Conservation (phyloP, 2,888 invertebrate genomes). For the Brenthis ino region DNA sequence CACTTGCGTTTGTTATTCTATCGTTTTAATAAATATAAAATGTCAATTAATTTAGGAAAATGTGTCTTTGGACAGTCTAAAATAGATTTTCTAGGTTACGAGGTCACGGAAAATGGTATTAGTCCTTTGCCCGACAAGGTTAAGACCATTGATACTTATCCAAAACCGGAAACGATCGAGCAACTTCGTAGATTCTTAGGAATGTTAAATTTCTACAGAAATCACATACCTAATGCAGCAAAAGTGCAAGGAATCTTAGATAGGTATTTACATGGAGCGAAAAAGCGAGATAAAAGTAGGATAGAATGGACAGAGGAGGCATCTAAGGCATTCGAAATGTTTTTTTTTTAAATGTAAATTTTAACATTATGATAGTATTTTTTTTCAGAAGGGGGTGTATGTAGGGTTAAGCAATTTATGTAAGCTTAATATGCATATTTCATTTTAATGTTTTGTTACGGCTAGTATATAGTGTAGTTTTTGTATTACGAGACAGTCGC, state of each 20-base stretch:
- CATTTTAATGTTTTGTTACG: too few relatives aligned
- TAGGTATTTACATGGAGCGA: constrained; percentile 31
- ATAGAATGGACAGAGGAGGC: constrained; percentile 39
- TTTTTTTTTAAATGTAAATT: too few relatives aligned
- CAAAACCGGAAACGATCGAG: constrained; percentile 35
- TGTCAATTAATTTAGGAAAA: constrained; percentile 35
- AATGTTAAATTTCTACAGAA: constrained; percentile 41
- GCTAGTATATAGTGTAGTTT: too few relatives aligned
- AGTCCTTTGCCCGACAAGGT: constrained; percentile 15
- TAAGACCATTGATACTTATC: constrained; percentile 30
- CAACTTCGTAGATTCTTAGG: constrained; percentile 37
- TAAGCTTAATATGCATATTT: too few relatives aligned
- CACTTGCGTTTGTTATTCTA: constrained; percentile 36
- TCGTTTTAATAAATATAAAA: constrained; percentile 30
- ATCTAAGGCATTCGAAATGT: constrained; percentile 37
- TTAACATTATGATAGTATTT: too few relatives aligned
- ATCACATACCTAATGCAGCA: constrained; percentile 30
- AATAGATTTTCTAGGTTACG: background rate
- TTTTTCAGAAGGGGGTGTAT: too few relatives aligned
- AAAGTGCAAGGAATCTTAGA: constrained; percentile 12
- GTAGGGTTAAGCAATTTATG: too few relatives aligned
- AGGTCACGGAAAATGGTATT: constrained; percentile 10
- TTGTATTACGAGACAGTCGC: too few relatives aligned
- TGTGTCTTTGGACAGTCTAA: constrained; percentile 19
- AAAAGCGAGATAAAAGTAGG: constrained; percentile 35